Conservation (phyloP, 2,113 vertebrate genomes). For the Antechinus stuartii region DNA sequence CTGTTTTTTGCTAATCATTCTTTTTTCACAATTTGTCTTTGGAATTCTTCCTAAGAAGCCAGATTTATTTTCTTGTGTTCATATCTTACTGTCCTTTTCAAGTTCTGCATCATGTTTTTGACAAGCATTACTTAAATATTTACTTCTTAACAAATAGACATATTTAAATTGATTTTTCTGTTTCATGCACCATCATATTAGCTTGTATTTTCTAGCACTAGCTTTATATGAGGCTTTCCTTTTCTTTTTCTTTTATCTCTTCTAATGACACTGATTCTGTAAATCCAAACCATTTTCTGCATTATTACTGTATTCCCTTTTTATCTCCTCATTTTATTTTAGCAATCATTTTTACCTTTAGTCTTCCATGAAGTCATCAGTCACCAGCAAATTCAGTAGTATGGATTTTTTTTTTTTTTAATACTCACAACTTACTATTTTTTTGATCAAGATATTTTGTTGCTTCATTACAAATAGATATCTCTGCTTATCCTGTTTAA, state of each 20-base stretch:
- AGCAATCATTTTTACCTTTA: neutral
- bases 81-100: conserved; percentile 47
- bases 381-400: conserved; percentile 13
- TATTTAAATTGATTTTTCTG: neutral
- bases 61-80: neutral
- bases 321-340: neutral
- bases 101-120: neutral
- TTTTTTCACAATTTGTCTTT: conserved; percentile 15
- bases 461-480: neutral
- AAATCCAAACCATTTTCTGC: neutral
- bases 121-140: conserved; percentile 19
- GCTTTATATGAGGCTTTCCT: neutral
- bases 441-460: neutral
- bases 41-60: conserved; percentile 9
- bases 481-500: neutral
- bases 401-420: neutral
- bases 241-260: conserved; percentile 38
- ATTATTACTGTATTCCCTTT: neutral
- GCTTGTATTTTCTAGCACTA: neutral
- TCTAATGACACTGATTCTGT: conserved; percentile 22
- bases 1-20: neutral
- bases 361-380: conserved; percentile 5
- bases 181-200: neutral
- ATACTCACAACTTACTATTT: neutral
- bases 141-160: neutral